Conservation (phyloP, 2,113 vertebrate species). For the Embiotoca jacksoni region DNA sequence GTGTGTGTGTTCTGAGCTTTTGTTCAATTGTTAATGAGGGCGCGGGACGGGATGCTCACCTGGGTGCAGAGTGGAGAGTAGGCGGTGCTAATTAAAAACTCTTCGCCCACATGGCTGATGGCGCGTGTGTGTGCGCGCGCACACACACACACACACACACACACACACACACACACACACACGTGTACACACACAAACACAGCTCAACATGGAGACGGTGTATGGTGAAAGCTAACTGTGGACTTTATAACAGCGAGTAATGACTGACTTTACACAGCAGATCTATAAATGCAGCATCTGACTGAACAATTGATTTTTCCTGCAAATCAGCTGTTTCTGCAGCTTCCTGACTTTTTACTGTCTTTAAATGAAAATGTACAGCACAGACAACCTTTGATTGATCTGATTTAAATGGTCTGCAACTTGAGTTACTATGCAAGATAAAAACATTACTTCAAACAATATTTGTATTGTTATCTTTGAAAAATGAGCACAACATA, state of each 20-base stretch:
- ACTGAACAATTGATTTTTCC: background rate
- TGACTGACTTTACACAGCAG: slow-evolving; percentile 24
- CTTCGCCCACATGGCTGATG: slow-evolving; percentile 20
- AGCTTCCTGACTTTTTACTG: background rate
- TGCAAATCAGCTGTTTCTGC: background rate
- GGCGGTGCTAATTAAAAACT: slow-evolving; percentile 61
- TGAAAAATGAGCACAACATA: too few relatives aligned
- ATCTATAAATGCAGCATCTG: background rate
- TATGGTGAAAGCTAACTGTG: background rate
- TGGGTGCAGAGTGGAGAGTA: slow-evolving; percentile 57
- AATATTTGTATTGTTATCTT: too few relatives aligned
- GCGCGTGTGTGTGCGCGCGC: slow-evolving; percentile 23
- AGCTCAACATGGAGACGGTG: slow-evolving; percentile 39
- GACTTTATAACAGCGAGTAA: slow-evolving; percentile 16
- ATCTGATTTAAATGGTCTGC: too few relatives aligned
- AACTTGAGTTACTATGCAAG: too few relatives aligned
- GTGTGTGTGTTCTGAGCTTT: slow-evolving; percentile 54
- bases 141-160: slow-evolving; percentile 27
- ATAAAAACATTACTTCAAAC: too few relatives aligned
- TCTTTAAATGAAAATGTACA: background rate
- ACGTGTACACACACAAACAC: background rate
- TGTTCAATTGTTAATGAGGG: slow-evolving; percentile 80
- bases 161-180: slow-evolving; percentile 15
- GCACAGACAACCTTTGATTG: background rate
- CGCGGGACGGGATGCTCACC: slow-evolving; percentile 60